These are phyloP conservation scores for Polia nebulosa DNA, from an alignment of 2,888 invertebrate species.

Conservation along the genomic window DNA sequence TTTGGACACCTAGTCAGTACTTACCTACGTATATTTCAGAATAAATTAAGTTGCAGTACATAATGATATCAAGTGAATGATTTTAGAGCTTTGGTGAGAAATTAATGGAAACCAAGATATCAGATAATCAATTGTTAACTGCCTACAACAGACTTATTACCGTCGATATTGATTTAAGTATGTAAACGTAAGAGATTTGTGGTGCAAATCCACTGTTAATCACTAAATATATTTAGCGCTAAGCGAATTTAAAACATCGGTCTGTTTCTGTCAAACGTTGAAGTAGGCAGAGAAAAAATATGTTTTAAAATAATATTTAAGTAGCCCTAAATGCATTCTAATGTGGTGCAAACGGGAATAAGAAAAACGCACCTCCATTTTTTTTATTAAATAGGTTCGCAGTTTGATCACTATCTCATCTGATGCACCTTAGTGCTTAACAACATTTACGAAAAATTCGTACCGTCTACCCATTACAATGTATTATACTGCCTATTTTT, in stretches of 20 bases:
- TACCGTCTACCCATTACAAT: too few species aligned
- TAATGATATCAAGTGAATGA: too few species aligned
- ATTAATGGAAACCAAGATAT: not conserved
- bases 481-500: not conserved
- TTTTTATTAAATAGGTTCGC: too few species aligned
- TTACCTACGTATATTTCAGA: too few species aligned
- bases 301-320: not conserved
- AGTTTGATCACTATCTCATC: too few species aligned
- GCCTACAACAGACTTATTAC: slow-evolving; percentile 6
- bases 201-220: not conserved
- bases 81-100: too few species aligned
- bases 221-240: slow-evolving; percentile 12
- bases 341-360: too few species aligned
- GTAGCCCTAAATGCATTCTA: not conserved
- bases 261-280: slow-evolving; percentile 11
- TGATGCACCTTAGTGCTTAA: too few species aligned
- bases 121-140: slow-evolving; percentile 1
- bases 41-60: too few species aligned
- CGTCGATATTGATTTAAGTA: slow-evolving; percentile 20
- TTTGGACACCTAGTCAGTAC: too few species aligned
- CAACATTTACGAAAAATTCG: too few species aligned
- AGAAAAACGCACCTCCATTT: too few species aligned
- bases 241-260: slow-evolving; percentile 11
- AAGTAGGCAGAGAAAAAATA: slow-evolving; percentile 2
- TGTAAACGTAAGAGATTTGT: not conserved